Conservation (phyloP, 2,888 invertebrate genomes). For the Acrocera orbiculus region DNA sequence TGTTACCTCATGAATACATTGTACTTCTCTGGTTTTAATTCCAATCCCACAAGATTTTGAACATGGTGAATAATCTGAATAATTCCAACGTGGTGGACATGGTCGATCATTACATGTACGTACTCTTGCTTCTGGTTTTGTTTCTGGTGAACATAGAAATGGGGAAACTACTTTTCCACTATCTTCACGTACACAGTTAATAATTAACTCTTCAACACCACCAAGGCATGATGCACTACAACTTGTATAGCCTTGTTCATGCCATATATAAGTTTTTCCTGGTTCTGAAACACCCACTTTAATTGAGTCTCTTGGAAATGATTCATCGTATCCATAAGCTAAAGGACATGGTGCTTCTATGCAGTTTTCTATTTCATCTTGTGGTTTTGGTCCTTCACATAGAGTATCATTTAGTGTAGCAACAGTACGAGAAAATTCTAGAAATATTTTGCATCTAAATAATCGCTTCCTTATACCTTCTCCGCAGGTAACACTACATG, state of each 20-base stretch:
- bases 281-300: constrained; percentile 55
- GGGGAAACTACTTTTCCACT: constrained; percentile 75
- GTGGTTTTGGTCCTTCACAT: constrained; percentile 71
- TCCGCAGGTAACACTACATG: constrained; percentile 83
- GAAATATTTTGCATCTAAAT: constrained; percentile 87
- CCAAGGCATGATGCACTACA: constrained; percentile 92
- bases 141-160: constrained; percentile 68
- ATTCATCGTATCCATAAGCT: constrained; percentile 35
- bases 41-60: constrained; percentile 90
- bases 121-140: constrained; percentile 75
- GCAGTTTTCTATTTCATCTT: constrained; percentile 66
- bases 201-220: constrained; percentile 70
- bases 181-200: constrained; percentile 74
- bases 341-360: constrained; percentile 57
- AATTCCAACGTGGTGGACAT: constrained; percentile 89
- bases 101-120: constrained; percentile 88
- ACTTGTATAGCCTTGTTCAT: constrained; percentile 73
- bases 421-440: constrained; percentile 78
- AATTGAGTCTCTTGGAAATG: constrained; percentile 30
- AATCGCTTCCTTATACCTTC: constrained; percentile 70
- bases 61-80: constrained; percentile 75
- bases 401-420: constrained; percentile 75
- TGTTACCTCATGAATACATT: constrained; percentile 46
- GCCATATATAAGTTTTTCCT: constrained; percentile 75
- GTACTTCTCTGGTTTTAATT: constrained; percentile 68